Percentiles rank a stretch among this genome's conserved stretches.
These are phyloP conservation scores for Penelope pileata DNA, from an alignment of 2,113 vertebrate species.

Conservation along the genomic window DNA sequence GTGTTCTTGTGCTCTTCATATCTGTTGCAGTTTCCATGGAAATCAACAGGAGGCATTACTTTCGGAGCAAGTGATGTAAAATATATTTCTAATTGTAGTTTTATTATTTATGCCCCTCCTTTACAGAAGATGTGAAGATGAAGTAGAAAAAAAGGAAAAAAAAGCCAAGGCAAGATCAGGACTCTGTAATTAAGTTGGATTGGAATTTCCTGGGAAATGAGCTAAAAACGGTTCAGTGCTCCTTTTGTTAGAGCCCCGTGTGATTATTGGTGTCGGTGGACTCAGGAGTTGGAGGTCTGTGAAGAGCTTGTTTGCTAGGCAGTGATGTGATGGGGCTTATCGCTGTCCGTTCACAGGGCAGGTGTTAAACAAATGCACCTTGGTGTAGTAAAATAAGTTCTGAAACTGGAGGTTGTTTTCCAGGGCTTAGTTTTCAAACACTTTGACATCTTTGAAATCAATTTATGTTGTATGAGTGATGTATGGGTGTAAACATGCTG, in stretches of 20 bases:
- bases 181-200: neutral
- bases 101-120: neutral
- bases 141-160: neutral
- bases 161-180: neutral
- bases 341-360: neutral
- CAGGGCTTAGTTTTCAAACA: neutral
- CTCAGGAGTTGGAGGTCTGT: neutral
- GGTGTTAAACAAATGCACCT: neutral
- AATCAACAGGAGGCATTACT: too few species aligned
- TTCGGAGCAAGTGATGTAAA: too few species aligned
- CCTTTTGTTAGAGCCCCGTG: neutral
- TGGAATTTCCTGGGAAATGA: neutral
- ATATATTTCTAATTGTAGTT: neutral
- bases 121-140: neutral
- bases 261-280: neutral
- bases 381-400: neutral
- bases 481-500: neutral
- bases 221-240: neutral
- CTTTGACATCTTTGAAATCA: neutral
- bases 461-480: neutral
- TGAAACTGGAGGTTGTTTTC: neutral
- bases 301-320: neutral
- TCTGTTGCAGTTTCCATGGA: too few species aligned
- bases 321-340: neutral
- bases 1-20: too few species aligned